Base-by-base conservation (phyloP, 2,888 invertebrate species). In the Drosophila picticornis region DNA sequence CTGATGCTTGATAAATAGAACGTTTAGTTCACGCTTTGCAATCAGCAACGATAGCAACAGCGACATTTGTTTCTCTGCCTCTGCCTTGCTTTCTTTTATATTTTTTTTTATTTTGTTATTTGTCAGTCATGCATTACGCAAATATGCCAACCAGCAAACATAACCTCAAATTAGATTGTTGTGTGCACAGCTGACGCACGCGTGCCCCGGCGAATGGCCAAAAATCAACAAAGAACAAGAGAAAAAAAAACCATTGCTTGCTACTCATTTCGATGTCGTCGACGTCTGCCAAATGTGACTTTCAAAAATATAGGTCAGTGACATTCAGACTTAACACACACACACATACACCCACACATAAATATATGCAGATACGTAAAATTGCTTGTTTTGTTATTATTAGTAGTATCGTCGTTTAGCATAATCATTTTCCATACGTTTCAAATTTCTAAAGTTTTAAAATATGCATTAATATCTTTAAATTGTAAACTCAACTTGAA, bases 281-380 rank as follows among this genome's bases (percentile, higher is more conserved):
- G 52, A n/a, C 38, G 56, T 55, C 43, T 69, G 71, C 73, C 81
- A 77, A 77, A 72, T 80, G 72, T 82, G 84, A 89, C 82, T 84
- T 85, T 87, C 84, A 86, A 71, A 81, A 77, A 83, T 85, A 80
- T 90, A 90, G 90, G 85, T 85, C 88, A 90, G 90, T 85, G 85
- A 85, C 85, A 90, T 82, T 82, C 80, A 84, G 77, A 81, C 65
- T 75, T 43, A 46, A 48, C 36, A 27, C 50, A 53, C 53, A 43
- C 59, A 55, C 34, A 36, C 27, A 52, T 22, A 46, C 19, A 3
- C 7, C 11, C 25, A 27, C 34, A 27, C 43, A 59, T 19, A 64
- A 19, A 25, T 19, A 73, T 29, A 68, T 27, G 51, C 31, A 46
- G 34, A 50, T 36, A 51, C 32, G 2, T 22, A 48, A 9, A 46